Evolutionary conservation across 2,888 invertebrate species (phyloP).

Genomic region (Agrotis puta): DNA sequence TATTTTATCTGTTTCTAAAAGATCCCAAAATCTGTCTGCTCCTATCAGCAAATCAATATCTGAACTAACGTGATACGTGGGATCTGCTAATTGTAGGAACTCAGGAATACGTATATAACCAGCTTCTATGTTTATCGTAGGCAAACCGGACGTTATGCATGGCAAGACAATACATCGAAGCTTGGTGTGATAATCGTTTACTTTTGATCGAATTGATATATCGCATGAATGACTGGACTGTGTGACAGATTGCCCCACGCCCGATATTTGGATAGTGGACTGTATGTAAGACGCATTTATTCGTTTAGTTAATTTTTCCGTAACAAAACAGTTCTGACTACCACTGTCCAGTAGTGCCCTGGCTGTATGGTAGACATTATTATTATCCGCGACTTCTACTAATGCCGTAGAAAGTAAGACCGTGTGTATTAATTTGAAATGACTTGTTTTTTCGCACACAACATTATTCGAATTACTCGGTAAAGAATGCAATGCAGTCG

Average conservation of each 20-base stretch:
- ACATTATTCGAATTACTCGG: background rate
- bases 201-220: constrained; percentile 2
- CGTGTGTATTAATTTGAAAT: background rate
- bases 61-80: constrained; percentile 1
- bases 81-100: constrained; percentile 11
- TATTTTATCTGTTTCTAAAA: constrained; percentile 7
- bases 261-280: constrained; percentile 15
- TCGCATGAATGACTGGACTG: constrained; percentile 6
- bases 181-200: constrained; percentile 5
- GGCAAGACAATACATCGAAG: constrained; percentile 15
- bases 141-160: constrained; percentile 11
- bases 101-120: constrained; percentile 5
- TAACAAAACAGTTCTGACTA: background rate
- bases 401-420: constrained; percentile 19
- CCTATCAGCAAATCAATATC: constrained; percentile 13
- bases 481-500: background rate
- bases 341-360: background rate
- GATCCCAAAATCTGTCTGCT: constrained; percentile 13
- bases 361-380: constrained; percentile 14
- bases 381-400: background rate
- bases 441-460: background rate
- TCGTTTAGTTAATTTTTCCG: background rate
- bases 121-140: constrained; percentile 7
- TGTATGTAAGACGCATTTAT: constrained; percentile 9
- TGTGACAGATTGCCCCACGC: constrained; percentile 7